These are phyloP conservation scores for Enteromius unitaeniatus DNA, from an alignment of 2,797 vertebrate species.

Conservation along the genomic window DNA sequence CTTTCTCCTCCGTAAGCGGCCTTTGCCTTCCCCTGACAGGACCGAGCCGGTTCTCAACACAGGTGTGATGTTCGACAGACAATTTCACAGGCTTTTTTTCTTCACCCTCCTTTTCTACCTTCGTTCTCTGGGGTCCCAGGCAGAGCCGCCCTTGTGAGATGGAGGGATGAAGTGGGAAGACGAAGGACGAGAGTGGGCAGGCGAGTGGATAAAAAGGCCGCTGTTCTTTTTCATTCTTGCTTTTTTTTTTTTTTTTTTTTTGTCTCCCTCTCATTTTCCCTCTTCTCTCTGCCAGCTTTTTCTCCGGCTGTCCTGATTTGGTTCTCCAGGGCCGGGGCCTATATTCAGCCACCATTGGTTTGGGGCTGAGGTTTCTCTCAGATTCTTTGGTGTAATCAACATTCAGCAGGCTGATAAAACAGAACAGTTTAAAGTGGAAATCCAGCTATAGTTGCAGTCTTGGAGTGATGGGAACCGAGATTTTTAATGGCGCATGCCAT, in stretches of 20 bases:
- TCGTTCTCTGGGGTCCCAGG: conserved; percentile 19
- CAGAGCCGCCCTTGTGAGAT: conserved; percentile 27
- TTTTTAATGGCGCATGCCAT: not conserved
- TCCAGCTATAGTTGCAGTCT: conserved; percentile 1
- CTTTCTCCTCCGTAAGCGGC: conserved; percentile 56
- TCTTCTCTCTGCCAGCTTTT: conserved; percentile 44
- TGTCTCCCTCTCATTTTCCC: conserved; percentile 36
- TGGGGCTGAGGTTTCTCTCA: conserved; percentile 36
- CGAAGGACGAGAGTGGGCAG: not conserved
- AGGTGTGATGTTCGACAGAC: conserved; percentile 60
- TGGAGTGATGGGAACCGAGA: not conserved
- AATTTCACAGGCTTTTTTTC: conserved; percentile 28
- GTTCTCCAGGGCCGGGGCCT: conserved; percentile 57
- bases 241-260: conserved; percentile 17
- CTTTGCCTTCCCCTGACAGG: conserved; percentile 53
- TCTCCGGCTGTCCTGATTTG: conserved; percentile 58
- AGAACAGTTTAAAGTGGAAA: conserved; percentile 37
- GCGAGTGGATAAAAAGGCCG: conserved; percentile 26
- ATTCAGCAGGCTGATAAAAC: conserved; percentile 48
- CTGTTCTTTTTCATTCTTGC: conserved; percentile 40
- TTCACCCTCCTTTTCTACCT: conserved; percentile 47
- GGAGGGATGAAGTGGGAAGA: conserved; percentile 28
- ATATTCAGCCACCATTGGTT: conserved; percentile 50
- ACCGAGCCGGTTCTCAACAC: conserved; percentile 48
- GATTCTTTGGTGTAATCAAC: conserved; percentile 55